These are phyloP conservation scores for Probaryconus sp. DNA, from an alignment of 1,140 invertebrate species.

Conservation along the genomic window DNA sequence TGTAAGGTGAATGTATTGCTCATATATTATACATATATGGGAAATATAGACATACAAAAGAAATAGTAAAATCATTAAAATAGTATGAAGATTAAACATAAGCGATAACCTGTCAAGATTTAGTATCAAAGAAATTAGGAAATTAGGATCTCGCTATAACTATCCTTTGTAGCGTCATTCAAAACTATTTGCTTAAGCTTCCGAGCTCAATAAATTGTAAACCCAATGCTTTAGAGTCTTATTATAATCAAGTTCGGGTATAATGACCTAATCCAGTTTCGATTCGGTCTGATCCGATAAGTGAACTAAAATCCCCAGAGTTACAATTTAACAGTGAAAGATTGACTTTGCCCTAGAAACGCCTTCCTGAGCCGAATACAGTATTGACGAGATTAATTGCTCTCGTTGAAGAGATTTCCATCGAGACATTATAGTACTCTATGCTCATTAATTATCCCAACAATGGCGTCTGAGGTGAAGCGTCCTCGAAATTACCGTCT, in stretches of 20 bases:
- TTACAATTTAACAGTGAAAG: constrained; percentile 46
- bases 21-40: too few species aligned
- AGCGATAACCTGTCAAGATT: too few species aligned
- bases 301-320: constrained; percentile 42
- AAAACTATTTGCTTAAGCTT: too few species aligned
- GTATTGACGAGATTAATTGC: constrained; percentile 61
- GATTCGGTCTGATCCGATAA: constrained; percentile 47
- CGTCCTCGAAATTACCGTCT: constrained; percentile 52
- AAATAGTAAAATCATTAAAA: too few species aligned
- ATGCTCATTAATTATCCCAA: constrained; percentile 62
- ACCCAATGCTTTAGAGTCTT: too few species aligned
- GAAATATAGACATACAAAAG: too few species aligned
- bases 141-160: too few species aligned
- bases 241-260: constrained; percentile 21
- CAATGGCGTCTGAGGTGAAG: constrained; percentile 51
- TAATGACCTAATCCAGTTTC: constrained; percentile 48
- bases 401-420: constrained; percentile 61
- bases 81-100: too few species aligned
- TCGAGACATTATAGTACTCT: constrained; percentile 59
- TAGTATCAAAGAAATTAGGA: too few species aligned
- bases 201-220: too few species aligned
- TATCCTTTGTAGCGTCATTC: too few species aligned
- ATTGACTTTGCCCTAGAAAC: constrained; percentile 47
- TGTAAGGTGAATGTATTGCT: too few species aligned
- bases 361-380: constrained; percentile 39